Conservation (phyloP, 2,888 invertebrate genomes). For the Caenorhabditis zanzibari region DNA sequence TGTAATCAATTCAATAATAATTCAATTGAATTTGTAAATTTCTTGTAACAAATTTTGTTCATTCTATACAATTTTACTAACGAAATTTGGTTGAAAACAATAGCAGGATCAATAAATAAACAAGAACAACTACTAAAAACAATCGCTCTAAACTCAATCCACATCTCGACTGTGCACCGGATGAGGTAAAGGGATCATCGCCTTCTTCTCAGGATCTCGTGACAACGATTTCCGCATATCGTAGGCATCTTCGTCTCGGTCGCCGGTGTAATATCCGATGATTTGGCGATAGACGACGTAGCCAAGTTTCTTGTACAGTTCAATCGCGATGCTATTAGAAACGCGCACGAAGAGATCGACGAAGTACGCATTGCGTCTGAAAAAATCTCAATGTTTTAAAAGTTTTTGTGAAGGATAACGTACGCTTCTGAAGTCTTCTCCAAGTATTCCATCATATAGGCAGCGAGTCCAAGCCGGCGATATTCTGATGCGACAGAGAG, state of each 20-base stretch:
- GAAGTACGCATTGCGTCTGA: constrained; percentile 95
- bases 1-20: constrained; percentile 9
- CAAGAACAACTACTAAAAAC: constrained; percentile 4
- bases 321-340: constrained; percentile 96
- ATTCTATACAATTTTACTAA: neutral
- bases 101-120: constrained; percentile 18
- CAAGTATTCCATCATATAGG: constrained; percentile 93
- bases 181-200: constrained; percentile 93
- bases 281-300: constrained; percentile 97
- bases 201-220: constrained; percentile 93
- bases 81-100: neutral
- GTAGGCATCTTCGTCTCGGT: constrained; percentile 98
- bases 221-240: constrained; percentile 99
- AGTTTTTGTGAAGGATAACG: no score
- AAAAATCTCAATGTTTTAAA: constrained; percentile 84
- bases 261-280: constrained; percentile 97
- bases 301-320: constrained; percentile 92
- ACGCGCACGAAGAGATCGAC: constrained; percentile 98
- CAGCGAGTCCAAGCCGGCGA: constrained; percentile 91
- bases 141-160: constrained; percentile 25
- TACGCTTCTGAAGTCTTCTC: constrained; percentile 96
- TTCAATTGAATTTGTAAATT: neutral
- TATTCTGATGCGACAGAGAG: constrained; percentile 96
- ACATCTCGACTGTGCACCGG: constrained; percentile 87
- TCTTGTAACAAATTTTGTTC: neutral